Evolutionary conservation across 2,113 vertebrate genomes (phyloP), one percentile per base, ranked within the genome.

Genomic region (Vulpes ferrilata): DNA sequence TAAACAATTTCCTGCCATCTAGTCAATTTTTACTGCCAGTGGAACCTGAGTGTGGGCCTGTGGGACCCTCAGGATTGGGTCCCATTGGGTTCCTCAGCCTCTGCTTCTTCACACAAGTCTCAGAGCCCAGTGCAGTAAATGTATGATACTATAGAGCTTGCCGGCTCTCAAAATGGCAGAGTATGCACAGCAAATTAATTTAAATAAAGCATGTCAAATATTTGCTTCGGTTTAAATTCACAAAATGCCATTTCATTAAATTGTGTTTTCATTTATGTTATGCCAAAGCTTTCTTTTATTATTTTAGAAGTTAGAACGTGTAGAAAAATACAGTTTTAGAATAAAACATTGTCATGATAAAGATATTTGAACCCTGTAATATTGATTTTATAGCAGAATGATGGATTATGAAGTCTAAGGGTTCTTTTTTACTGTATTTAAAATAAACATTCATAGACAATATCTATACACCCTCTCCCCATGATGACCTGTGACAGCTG

Each of bases 201-300:
- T 90, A 94, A 97, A 96, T 96, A 93, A 95, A 97, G 76, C 93
- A 93, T 87, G 64, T 92, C 92, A 95, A 92, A 96, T 96, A 94
- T 88, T 96, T 96, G 96, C 88, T 97, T 96, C 88, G 20, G 88
- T 90, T 96, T 95, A 96, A 96, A 96, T 95, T 97, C 85, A 84
- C 82, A 94, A 96, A 88, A 95, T 78, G 59, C 74, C 74, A 84
- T 96, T 97, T 96, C 87, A 92, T 97, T 97, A 96, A 22, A 81
- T 73, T 76, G 69, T 57, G 69, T 95, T 98, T 97, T 96, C 97
- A 95, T 96, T 97, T 96, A 79, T 83, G 82, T 93, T 90, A 43
- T 90, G 80, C 84, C 96, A 65, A 78, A 92, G 60, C 65, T 51
- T 79, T 51, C 85, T 69, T 80, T 0, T 2, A 95, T 97, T 95